These are phyloP conservation scores for Papilio machaon DNA, from an alignment of 1,140 invertebrate genomes.

Conservation along the genomic window DNA sequence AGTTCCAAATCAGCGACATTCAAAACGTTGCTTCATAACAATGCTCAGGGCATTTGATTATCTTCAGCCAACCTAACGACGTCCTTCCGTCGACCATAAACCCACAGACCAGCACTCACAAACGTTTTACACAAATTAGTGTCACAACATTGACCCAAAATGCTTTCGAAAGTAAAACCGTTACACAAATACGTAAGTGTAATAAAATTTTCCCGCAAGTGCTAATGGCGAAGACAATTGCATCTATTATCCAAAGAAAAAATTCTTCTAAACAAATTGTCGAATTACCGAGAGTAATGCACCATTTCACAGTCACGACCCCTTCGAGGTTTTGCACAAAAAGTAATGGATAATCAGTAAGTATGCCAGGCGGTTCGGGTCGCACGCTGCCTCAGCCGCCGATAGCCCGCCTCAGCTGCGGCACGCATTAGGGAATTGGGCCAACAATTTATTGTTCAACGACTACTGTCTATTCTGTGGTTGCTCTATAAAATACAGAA, in stretches of 20 bases:
- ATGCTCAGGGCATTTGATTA: conserved; percentile 68
- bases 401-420: conserved; percentile 37
- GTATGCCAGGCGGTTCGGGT: conserved; percentile 74
- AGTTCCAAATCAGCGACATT: neutral
- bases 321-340: conserved; percentile 70
- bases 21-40: conserved; percentile 50
- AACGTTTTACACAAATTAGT: conserved; percentile 48
- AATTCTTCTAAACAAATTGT: conserved; percentile 61
- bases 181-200: conserved; percentile 46
- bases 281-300: conserved; percentile 65
- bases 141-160: conserved; percentile 52
- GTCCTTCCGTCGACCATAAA: conserved; percentile 68
- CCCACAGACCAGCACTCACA: conserved; percentile 57
- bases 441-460: conserved; percentile 46
- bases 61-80: conserved; percentile 57
- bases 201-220: conserved; percentile 44
- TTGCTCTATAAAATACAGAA: neutral
- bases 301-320: conserved; percentile 77
- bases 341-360: conserved; percentile 59
- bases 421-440: conserved; percentile 73
- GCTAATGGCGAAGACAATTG: conserved; percentile 47
- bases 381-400: conserved; percentile 55
- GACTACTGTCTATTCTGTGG: neutral
- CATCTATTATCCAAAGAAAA: conserved; percentile 55
- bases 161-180: conserved; percentile 50